Conservation (phyloP, 1,140 invertebrate species). For the Chelonus insularis region DNA sequence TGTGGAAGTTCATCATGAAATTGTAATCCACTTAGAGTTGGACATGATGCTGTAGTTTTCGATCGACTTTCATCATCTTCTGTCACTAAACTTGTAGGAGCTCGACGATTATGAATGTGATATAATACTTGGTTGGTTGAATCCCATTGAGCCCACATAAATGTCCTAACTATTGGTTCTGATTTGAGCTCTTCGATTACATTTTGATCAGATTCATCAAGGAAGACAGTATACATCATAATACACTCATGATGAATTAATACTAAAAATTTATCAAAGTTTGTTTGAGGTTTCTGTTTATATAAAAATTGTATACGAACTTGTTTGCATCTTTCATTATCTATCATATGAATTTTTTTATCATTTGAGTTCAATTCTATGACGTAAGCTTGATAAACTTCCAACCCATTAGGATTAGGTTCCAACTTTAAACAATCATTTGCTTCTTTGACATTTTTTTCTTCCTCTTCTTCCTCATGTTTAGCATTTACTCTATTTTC, state of each 20-base stretch:
- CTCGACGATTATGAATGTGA: slow-evolving; percentile 76
- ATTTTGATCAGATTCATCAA: slow-evolving; percentile 33
- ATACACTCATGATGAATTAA: slow-evolving; percentile 80
- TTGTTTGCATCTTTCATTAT: slow-evolving; percentile 65
- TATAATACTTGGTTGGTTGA: slow-evolving; percentile 75
- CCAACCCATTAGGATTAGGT: slow-evolving; percentile 16
- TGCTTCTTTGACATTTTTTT: slow-evolving; percentile 25
- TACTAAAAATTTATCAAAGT: slow-evolving; percentile 71
- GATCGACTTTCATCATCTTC: slow-evolving; percentile 65
- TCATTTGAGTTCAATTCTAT: slow-evolving; percentile 64
- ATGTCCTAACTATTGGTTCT: slow-evolving; percentile 71
- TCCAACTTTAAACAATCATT: slow-evolving; percentile 14
- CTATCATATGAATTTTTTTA: slow-evolving; percentile 58
- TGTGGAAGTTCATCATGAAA: slow-evolving; percentile 82
- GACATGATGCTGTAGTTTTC: slow-evolving; percentile 59
- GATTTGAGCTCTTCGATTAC: slow-evolving; percentile 55
- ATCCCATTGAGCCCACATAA: slow-evolving; percentile 84
- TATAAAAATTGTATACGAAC: slow-evolving; percentile 79
- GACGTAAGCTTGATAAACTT: slow-evolving; percentile 61
- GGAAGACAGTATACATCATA: slow-evolving; percentile 46
- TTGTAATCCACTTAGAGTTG: slow-evolving; percentile 79
- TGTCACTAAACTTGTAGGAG: slow-evolving; percentile 67
- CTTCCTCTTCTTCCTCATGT: slow-evolving; percentile 30
- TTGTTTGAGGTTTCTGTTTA: slow-evolving; percentile 67
- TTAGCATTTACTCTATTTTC: slow-evolving; percentile 21